phyloP scores from a whole-genome alignment of 2,888 invertebrate genomes.

The Volucella bombylans region DNA sequence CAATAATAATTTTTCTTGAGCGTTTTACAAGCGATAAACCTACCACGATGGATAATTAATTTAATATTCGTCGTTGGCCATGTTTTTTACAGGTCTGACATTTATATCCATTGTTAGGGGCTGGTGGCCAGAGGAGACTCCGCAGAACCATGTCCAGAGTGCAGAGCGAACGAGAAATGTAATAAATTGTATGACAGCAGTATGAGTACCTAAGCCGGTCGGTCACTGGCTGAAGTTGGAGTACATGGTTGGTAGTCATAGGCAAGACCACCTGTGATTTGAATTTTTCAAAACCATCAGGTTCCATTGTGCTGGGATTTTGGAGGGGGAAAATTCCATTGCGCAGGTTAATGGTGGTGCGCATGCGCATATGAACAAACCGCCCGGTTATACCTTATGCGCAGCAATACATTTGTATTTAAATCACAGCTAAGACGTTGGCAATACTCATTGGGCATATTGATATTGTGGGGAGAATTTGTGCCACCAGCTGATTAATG shows the following conservation, averaged over 20 bases:
- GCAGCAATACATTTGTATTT: slow-evolving; percentile 19
- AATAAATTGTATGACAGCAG: slow-evolving; percentile 41
- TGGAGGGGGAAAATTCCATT: background rate
- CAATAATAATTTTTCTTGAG: slow-evolving; percentile 50
- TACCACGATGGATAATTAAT: slow-evolving; percentile 63
- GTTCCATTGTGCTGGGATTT: slow-evolving; percentile 17
- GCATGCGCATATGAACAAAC: background rate
- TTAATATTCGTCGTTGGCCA: slow-evolving; percentile 54
- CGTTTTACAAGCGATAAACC: slow-evolving; percentile 60
- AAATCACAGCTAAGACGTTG: slow-evolving; percentile 32
- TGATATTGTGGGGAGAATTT: slow-evolving; percentile 13
- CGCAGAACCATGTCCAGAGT: slow-evolving; percentile 19
- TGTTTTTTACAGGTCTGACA: slow-evolving; percentile 16
- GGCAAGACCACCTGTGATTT: slow-evolving; percentile 52
- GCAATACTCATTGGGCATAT: slow-evolving; percentile 46
- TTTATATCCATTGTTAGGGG: slow-evolving; percentile 43
- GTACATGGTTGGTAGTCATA: too few species aligned
- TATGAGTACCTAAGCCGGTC: background rate
- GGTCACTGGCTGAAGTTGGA: background rate
- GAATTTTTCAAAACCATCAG: slow-evolving; percentile 25
- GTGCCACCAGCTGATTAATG: too few species aligned
- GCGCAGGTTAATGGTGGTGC: background rate
- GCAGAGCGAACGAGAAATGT: slow-evolving; percentile 29
- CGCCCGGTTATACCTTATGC: background rate
- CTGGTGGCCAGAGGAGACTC: background rate